A percentile compares a stretch with the other conserved stretches of the same genome.
These are phyloP conservation scores for Myiotriccus ornatus DNA, from an alignment of 2,797 vertebrate genomes.

Conservation along the genomic window DNA sequence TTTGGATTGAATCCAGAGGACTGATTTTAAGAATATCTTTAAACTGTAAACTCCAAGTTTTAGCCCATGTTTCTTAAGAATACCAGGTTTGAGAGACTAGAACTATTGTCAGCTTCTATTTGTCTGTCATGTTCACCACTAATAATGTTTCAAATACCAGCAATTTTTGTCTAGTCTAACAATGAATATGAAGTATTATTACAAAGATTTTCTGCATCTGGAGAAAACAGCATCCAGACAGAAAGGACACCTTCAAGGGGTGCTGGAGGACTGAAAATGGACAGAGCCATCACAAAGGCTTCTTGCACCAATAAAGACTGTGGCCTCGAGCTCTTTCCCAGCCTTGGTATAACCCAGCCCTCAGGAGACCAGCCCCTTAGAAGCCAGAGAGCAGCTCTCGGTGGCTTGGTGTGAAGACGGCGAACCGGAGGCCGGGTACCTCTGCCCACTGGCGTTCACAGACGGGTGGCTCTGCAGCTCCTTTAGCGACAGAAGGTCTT, in stretches of 20 bases:
- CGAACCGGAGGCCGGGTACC: fast-evolving
- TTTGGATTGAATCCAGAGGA: not conserved
- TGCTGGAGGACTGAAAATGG: not conserved
- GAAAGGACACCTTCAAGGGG: not conserved
- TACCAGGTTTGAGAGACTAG: not conserved
- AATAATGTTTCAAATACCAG: not conserved
- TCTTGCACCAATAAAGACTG: fast-evolving
- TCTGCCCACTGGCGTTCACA: fast-evolving
- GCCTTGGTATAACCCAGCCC: fast-evolving
- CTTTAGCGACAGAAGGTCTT: fast-evolving
- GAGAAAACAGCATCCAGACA: not conserved
- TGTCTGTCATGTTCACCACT: not conserved
- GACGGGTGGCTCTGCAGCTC: fast-evolving
- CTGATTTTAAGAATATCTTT: not conserved
- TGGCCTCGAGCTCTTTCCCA: too few relatives aligned
- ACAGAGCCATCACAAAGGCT: not conserved
- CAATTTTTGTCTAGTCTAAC: not conserved
- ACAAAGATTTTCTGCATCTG: not conserved
- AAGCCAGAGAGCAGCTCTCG: fast-evolving
- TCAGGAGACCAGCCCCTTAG: fast-evolving
- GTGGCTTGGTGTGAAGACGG: not conserved
- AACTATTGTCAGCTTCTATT: not conserved
- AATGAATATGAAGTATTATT: not conserved
- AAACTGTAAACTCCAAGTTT: not conserved
- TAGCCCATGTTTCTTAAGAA: not conserved